Percentiles rank a stretch among this genome's conserved stretches.
Conservation (phyloP, 2,888 invertebrate species). For the Cerceris ruficornis region DNA sequence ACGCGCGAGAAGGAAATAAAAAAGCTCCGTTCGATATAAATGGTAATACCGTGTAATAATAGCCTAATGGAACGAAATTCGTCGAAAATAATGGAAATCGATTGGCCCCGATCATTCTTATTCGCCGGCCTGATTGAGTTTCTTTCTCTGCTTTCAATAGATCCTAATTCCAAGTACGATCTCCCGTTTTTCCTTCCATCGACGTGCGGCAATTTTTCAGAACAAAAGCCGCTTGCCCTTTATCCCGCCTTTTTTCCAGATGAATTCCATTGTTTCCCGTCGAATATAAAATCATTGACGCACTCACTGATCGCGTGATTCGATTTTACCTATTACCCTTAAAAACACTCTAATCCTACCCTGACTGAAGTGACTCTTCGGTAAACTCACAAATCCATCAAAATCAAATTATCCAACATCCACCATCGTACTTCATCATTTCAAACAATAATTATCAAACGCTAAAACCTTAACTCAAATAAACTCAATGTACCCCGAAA, state of each 20-base stretch:
- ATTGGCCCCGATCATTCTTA: conserved; percentile 4
- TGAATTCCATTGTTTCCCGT: not conserved
- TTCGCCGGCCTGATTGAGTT: not conserved
- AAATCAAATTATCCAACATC: too few species aligned
- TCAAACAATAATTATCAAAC: too few species aligned
- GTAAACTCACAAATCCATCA: too few species aligned
- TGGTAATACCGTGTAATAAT: conserved; percentile 8
- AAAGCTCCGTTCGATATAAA: conserved; percentile 25
- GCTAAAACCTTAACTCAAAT: too few species aligned
- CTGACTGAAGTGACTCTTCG: too few species aligned
- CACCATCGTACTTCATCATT: too few species aligned
- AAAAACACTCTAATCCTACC: too few species aligned
- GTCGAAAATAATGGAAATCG: not conserved
- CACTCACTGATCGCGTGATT: too few species aligned
- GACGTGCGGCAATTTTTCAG: not conserved
- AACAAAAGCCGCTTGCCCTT: not conserved
- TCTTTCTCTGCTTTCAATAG: conserved; percentile 7
- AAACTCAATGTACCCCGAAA: too few species aligned
- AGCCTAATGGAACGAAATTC: not conserved
- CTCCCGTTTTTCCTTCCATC: not conserved
- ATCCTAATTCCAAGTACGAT: not conserved
- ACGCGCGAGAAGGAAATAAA: conserved; percentile 26
- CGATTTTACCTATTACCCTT: too few species aligned
- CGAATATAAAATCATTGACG: not conserved
- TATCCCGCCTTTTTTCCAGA: not conserved